Percentiles rank a stretch among this genome's conserved stretches.
phyloP scores from a whole-genome alignment of 2,888 invertebrate genomes.

The Agrotis puta region DNA sequence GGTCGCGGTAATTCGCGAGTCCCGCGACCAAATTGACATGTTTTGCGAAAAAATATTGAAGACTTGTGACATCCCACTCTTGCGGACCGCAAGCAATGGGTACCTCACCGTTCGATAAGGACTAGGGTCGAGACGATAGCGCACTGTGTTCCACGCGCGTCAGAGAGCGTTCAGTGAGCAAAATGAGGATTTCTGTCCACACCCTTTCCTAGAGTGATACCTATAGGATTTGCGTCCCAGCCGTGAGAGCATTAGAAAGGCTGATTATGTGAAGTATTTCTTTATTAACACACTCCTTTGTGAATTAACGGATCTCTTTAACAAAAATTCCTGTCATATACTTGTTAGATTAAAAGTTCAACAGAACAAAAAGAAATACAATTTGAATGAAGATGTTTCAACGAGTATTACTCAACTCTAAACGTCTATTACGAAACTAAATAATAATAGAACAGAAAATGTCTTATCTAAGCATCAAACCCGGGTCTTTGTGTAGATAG shows the following conservation, averaged over 20 bases:
- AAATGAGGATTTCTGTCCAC: too few species aligned
- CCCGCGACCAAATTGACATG: too few species aligned
- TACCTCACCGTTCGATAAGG: too few species aligned
- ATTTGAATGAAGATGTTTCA: constrained; percentile 47
- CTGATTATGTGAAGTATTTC: not conserved
- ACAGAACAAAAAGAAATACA: constrained; percentile 9
- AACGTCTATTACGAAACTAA: constrained; percentile 47
- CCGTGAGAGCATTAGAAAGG: not conserved
- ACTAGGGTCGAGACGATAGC: too few species aligned
- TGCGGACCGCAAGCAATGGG: too few species aligned
- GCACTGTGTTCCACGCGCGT: too few species aligned
- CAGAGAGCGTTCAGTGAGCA: too few species aligned
- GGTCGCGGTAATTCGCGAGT: too few species aligned
- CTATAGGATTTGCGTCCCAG: too few species aligned
- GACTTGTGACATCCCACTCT: too few species aligned
- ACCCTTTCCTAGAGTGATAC: too few species aligned
- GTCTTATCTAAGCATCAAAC: constrained; percentile 68
- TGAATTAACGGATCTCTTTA: not conserved
- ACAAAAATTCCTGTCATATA: not conserved
- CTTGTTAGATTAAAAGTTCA: constrained; percentile 5
- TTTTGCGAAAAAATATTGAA: not conserved
- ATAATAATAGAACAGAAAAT: constrained; percentile 58
- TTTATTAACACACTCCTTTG: not conserved
- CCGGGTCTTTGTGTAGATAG: constrained; percentile 63
- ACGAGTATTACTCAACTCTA: constrained; percentile 45